Evolutionary conservation across 2,113 vertebrate genomes (phyloP), one percentile per base, ranked within the genome.

Genomic region (Melierax canorus): DNA sequence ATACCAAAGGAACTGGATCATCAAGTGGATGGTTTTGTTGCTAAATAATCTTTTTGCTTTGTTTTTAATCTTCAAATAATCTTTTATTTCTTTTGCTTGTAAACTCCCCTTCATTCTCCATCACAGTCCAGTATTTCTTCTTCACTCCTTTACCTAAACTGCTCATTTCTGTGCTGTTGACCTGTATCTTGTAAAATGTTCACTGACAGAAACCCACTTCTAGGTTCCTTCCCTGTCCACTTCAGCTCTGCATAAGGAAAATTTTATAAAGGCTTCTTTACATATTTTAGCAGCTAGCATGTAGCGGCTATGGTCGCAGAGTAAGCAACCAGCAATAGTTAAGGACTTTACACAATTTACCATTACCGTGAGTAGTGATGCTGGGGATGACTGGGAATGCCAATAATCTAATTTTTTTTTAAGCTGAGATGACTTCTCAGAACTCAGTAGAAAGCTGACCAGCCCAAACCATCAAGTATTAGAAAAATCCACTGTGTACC

Each of bases 11-110:
- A 78, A 41, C 14, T 29, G n/a, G 58, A 72, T 84, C 45, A 77
- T 36, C 46, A 41, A 16, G 3, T 14, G 22, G 4, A 22, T 30
- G 6, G 88, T 23, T 92, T 83, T 58, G 3, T 73, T 87, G 91
- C 51, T 69, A 53, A 92, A 56, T 27, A 76, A 77, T 27, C 5
- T 6, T 80, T 80, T 83, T 50, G 10, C 64, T 60, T 84, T 71
- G 8, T 38, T 79, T 93, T 92, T 26, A 89, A 80, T 48, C 7
- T 79, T 81, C 67, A 87, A 71, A 69, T 19, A 87, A 75, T 34
- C 32, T 9, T 68, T 82, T 68, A 32, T 86, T 62, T 6, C 73
- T 11, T 43, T 75, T 86, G 38, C 20, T 50, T 73, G 34, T 38
- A 74, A 82, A 29, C 15, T 91, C 36, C 69, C 29, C 20, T 79